Evolutionary conservation across 2,888 invertebrate genomes (phyloP), one percentile per base, ranked within the genome.

Genomic region (Chironomus tentans): DNA sequence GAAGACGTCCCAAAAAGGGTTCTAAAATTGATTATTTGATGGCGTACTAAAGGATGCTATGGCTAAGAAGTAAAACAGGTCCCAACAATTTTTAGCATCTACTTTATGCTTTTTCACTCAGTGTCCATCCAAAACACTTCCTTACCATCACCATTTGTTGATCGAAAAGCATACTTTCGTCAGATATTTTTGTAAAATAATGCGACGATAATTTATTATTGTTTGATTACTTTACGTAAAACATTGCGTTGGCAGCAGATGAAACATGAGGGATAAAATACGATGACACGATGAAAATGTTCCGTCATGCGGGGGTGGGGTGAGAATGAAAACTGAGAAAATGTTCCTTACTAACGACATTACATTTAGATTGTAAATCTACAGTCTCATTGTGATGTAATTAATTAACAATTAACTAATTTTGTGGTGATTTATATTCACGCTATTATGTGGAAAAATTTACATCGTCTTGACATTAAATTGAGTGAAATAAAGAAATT

Each of bases 401-500:
- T 72, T 72, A 72, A 72, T 62, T 62, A 72, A 28, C 24, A 61
- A 72, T 72, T 38, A 72, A 72, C 18, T 62, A 18, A 38, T 72
- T 38, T 71, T 72, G 61, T 62, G 72, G 61, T 72, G 62, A 71
- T 71, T 71, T 71, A 71, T 50, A 46, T 50, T 71, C 50, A 50
- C 50, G n/a, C 71, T 18, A 70, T n/a, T 12, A 21, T 5, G 70
- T 50, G n/a, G 12, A 70, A 56, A 56, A 56, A 15, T 56, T 56
- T 18, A 15, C 56, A n/a, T 15, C 56, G 15, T 21, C 65, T 65
- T 65, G 65, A 65, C 65, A 65, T 21, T 50, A 50, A 50, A 15
- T 50, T 15, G 24, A 71, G 56, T 28, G 62, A 72, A 72, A 72
- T 72, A 21, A 72, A 72, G 72, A 72, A 72, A 72, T 72, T 72